phyloP scores from a whole-genome alignment of 2,113 vertebrate species.

The Gallinago jamesoni region DNA sequence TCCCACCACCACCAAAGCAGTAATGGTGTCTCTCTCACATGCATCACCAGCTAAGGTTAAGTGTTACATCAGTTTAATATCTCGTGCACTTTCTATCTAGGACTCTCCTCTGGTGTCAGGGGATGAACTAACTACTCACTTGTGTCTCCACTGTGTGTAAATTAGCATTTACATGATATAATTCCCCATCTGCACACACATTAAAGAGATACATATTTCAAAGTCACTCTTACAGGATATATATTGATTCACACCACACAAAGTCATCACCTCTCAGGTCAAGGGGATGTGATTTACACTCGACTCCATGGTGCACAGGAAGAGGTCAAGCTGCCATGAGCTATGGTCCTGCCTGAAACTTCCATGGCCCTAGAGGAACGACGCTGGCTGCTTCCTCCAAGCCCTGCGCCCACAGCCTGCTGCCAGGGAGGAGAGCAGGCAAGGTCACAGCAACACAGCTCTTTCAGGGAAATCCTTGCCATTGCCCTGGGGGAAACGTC shows the following conservation, averaged over 20 bases:
- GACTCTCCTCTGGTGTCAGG: neutral
- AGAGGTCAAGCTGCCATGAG: neutral
- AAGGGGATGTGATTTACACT: neutral
- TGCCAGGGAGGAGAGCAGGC: neutral
- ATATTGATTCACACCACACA: neutral
- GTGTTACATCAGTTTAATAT: neutral
- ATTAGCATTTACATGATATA: conserved; percentile 20
- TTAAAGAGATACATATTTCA: neutral
- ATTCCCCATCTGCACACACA: conserved; percentile 13
- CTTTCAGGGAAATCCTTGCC: neutral
- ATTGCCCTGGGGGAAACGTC: neutral
- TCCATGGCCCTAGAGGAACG: neutral
- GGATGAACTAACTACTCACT: conserved; percentile 15
- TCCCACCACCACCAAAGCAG: neutral
- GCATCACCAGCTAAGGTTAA: conserved; percentile 34
- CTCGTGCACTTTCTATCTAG: neutral
- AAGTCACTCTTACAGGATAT: neutral
- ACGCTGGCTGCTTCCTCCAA: neutral
- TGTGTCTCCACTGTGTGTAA: neutral
- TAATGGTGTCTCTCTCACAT: neutral
- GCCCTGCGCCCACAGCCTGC: rapidly evolving
- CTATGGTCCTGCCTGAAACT: neutral
- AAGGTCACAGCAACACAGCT: neutral
- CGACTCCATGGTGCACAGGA: neutral
- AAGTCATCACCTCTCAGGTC: neutral